Conservation (phyloP, 1,140 invertebrate genomes). For the Euschistus heros region DNA sequence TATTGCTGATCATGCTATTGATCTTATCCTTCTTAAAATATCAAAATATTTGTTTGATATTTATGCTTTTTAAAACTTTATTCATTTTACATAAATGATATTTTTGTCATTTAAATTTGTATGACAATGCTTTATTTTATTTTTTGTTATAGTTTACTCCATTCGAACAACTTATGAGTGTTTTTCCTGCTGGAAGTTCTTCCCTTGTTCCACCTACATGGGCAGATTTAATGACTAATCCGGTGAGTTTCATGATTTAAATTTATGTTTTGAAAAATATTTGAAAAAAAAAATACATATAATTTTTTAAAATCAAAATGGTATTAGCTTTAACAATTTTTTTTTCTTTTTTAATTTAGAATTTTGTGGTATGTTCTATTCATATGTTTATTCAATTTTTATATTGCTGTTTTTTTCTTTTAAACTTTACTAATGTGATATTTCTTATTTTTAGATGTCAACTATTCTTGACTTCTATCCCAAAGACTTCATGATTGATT, state of each 20-base stretch:
- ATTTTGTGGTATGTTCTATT: not conserved
- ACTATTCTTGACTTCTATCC: constrained; percentile 99
- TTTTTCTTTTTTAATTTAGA: not conserved
- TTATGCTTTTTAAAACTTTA: too few species aligned
- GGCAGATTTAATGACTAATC: constrained; percentile 87
- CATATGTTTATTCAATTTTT: not conserved
- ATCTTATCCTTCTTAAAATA: too few species aligned
- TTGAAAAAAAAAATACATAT: not conserved
- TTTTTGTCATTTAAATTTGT: too few species aligned
- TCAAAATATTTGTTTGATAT: too few species aligned
- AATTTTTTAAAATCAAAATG: not conserved
- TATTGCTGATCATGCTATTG: too few species aligned
- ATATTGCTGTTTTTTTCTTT: not conserved
- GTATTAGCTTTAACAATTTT: not conserved
- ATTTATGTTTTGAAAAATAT: not conserved
- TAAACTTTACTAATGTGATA: not conserved
- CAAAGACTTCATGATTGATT: constrained; percentile 93
- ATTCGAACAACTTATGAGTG: constrained; percentile 96
- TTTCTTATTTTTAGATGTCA: constrained; percentile 55
- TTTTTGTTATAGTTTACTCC: constrained; percentile 70
- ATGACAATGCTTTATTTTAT: constrained; percentile 12
- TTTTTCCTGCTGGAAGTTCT: constrained; percentile 95
- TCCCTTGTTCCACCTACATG: constrained; percentile 87
- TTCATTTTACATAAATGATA: too few species aligned
- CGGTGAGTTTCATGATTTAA: constrained; percentile 47